These are phyloP conservation scores for Myiopsitta monachus DNA, from an alignment of 2,113 vertebrate species.

Conservation along the genomic window DNA sequence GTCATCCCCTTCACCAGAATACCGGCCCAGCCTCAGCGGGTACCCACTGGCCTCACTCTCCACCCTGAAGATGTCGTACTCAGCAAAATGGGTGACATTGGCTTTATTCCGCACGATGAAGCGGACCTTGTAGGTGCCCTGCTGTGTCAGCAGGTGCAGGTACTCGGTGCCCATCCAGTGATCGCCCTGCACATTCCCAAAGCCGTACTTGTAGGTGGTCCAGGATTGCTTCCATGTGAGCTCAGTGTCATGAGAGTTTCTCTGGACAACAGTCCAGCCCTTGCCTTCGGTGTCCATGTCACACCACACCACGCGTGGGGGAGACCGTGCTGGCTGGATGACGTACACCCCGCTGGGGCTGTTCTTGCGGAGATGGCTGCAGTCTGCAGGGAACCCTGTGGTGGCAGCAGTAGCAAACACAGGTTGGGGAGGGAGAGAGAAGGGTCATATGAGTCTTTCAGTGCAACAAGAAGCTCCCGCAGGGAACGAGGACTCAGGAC, in stretches of 20 bases:
- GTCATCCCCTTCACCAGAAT: not conserved
- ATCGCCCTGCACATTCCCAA: conserved; percentile 39
- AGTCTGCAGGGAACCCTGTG: conserved; percentile 42
- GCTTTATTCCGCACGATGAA: conserved; percentile 31
- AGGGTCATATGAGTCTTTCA: not conserved
- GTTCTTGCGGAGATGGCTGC: conserved; percentile 21
- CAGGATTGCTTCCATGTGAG: conserved; percentile 56
- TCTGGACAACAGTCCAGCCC: conserved; percentile 68
- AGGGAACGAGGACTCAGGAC: not conserved
- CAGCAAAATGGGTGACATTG: conserved; percentile 35
- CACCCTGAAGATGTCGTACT: conserved; percentile 65
- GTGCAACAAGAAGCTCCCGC: not conserved
- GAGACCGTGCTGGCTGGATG: conserved; percentile 31
- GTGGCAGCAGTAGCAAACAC: not conserved
- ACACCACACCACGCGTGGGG: conserved; percentile 48
- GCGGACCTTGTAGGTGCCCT: conserved; percentile 70
- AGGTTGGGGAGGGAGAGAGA: not conserved
- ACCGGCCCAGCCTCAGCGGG: conserved; percentile 31
- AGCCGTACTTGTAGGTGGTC: conserved; percentile 70
- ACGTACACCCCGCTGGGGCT: conserved; percentile 52
- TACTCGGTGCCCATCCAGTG: conserved; percentile 69
- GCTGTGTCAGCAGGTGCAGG: conserved; percentile 62
- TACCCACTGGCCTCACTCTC: conserved; percentile 54
- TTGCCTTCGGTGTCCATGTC: conserved; percentile 69
- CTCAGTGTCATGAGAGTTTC: conserved; percentile 24